Conservation (phyloP, 2,888 invertebrate genomes). For the Mimumesa dahlbomi region DNA sequence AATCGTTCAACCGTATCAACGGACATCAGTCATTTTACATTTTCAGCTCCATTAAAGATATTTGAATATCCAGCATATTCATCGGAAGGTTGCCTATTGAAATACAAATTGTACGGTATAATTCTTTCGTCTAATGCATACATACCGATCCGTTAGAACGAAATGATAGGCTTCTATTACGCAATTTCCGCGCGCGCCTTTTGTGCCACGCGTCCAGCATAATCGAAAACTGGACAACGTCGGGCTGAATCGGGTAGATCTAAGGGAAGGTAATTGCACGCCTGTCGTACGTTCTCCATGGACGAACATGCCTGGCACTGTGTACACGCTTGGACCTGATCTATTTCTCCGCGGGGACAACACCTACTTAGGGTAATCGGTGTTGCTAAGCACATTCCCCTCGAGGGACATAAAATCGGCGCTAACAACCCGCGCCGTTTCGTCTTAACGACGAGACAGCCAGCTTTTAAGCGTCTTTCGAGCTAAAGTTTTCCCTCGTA, state of each 20-base stretch:
- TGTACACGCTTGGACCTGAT: conserved; percentile 4
- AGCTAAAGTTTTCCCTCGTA: too few relatives aligned
- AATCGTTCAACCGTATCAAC: too few relatives aligned
- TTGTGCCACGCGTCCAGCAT: conserved; percentile 10
- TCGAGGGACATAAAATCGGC: conserved; percentile 13
- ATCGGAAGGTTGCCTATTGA: too few relatives aligned
- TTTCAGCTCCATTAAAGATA: background rate
- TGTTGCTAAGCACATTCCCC: conserved; percentile 3
- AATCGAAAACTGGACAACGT: conserved; percentile 28
- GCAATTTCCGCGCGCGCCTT: background rate
- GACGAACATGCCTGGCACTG: conserved; percentile 17
- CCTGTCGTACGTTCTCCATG: conserved; percentile 24
- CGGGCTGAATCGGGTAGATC: conserved; percentile 7
- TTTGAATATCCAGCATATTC: background rate
- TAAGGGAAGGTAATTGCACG: conserved; percentile 42
- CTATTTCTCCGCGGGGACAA: conserved; percentile 33
- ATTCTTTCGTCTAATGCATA: too few relatives aligned
- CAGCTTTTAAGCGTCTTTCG: background rate
- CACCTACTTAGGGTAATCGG: conserved; percentile 33
- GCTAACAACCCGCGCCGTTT: background rate
- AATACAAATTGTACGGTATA: too few relatives aligned
- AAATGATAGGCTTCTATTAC: conserved; percentile 13
- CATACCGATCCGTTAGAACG: background rate
- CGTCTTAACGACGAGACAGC: background rate
- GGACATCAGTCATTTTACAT: background rate